These are phyloP conservation scores for Polypedilum vanderplanki DNA, from an alignment of 1,140 invertebrate genomes.

Conservation along the genomic window DNA sequence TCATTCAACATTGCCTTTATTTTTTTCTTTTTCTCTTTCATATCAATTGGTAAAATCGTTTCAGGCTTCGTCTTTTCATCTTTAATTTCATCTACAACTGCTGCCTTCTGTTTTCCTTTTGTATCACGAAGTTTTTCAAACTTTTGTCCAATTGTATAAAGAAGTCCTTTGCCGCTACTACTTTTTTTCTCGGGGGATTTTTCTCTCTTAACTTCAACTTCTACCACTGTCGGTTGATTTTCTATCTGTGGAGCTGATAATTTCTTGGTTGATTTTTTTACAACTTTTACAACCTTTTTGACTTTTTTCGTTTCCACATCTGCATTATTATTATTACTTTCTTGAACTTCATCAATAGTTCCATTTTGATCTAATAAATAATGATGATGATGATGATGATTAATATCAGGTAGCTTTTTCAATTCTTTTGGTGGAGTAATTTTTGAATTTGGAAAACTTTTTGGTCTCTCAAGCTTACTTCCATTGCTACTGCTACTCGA, in stretches of 20 bases:
- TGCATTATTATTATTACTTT: constrained; percentile 28
- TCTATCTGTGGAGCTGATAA: constrained; percentile 38
- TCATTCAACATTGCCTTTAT: constrained; percentile 34
- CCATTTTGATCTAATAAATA: constrained; percentile 36
- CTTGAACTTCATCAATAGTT: constrained; percentile 8
- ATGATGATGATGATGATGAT: constrained; percentile 31
- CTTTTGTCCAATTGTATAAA: constrained; percentile 56
- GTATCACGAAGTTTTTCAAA: constrained; percentile 53
- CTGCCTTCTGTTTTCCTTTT: constrained; percentile 36
- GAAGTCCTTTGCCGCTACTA: constrained; percentile 43
- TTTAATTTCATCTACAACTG: not conserved
- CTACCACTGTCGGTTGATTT: constrained; percentile 37
- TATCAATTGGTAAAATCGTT: constrained; percentile 30
- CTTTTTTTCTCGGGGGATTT: constrained; percentile 41
- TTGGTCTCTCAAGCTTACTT: constrained; percentile 35
- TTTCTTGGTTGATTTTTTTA: constrained; percentile 32
- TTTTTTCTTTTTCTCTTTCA: constrained; percentile 33
- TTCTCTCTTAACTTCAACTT: constrained; percentile 37
- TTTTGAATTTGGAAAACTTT: constrained; percentile 50
- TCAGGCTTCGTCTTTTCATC: constrained; percentile 22
- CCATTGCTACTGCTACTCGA: not conserved
- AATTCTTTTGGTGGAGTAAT: constrained; percentile 41
- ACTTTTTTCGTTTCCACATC: constrained; percentile 36
- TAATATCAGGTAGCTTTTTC: constrained; percentile 32
- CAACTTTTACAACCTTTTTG: constrained; percentile 29